These are phyloP conservation scores for Apodemia hepburni DNA, from an alignment of 2,888 invertebrate genomes.

Conservation along the genomic window DNA sequence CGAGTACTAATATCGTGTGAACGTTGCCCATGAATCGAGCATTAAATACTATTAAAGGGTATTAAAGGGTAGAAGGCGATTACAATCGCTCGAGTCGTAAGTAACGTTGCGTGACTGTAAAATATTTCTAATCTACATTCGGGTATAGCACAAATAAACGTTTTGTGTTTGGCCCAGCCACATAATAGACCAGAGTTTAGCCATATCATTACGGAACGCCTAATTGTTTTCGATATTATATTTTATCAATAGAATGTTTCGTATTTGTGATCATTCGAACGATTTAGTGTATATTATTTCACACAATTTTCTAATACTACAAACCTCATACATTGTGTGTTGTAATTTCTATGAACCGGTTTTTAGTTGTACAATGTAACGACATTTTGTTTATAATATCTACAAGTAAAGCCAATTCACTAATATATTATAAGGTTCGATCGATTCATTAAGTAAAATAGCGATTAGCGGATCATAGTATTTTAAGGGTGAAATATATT, in stretches of 20 bases:
- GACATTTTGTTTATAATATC: no score
- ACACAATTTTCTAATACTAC: neutral
- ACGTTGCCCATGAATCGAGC: constrained; percentile 25
- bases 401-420: no score
- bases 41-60: constrained; percentile 29
- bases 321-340: neutral
- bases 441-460: no score
- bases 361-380: neutral
- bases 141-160: constrained; percentile 26
- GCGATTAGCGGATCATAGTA: no score
- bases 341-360: neutral
- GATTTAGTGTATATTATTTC: neutral
- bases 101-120: constrained; percentile 30
- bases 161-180: constrained; percentile 25
- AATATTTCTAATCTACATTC: constrained; percentile 29
- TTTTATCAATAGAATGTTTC: neutral
- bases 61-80: constrained; percentile 30
- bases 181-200: constrained; percentile 16
- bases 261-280: neutral
- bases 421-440: no score
- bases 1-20: constrained; percentile 22
- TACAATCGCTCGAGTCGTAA: constrained; percentile 25
- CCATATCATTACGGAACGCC: constrained; percentile 14
- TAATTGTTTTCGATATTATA: constrained; percentile 17
- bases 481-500: no score